Evolutionary conservation across 2,888 invertebrate genomes (phyloP).

Genomic region (Mechanitis mazaeus): DNA sequence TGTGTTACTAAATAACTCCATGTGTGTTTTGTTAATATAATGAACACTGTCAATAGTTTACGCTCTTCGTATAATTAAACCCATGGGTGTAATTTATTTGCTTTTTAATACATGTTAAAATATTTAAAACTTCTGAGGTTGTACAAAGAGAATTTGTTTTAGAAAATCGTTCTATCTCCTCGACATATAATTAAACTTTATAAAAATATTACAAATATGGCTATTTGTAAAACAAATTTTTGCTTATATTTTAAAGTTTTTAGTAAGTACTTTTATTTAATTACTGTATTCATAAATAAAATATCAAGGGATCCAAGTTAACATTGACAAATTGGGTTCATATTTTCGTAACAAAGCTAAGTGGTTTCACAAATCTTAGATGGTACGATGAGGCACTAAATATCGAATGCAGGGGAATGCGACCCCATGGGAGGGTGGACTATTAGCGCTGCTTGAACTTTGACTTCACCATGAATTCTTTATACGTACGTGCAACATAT

Average conservation of each 20-base stretch:
- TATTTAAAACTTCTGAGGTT: too few relatives aligned
- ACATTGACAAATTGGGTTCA: conserved; percentile 40
- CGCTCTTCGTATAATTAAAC: conserved; percentile 44
- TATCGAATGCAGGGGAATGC: conserved; percentile 53
- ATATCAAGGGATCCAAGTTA: conserved; percentile 13
- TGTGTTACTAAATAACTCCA: conserved; percentile 56
- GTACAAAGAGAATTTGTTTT: too few relatives aligned
- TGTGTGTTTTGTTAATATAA: conserved; percentile 73
- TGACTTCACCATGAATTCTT: conserved; percentile 53
- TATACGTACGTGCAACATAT: conserved; percentile 35
- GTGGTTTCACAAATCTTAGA: conserved; percentile 68
- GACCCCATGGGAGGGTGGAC: conserved; percentile 50
- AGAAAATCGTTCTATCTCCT: too few relatives aligned
- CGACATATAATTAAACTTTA: too few relatives aligned
- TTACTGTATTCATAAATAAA: conserved; percentile 6
- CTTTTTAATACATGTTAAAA: neutral
- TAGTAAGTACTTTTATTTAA: conserved; percentile 13
- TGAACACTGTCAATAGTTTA: conserved; percentile 69
- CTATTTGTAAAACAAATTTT: too few relatives aligned
- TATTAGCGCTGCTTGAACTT: conserved; percentile 65
- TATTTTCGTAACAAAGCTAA: conserved; percentile 44
- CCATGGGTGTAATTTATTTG: conserved; percentile 5
- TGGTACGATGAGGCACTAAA: conserved; percentile 72
- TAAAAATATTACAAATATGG: too few relatives aligned
- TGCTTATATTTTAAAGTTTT: conserved; percentile 7